Evolutionary conservation across 2,888 invertebrate genomes (phyloP).

Genomic region (Globia sparganii): DNA sequence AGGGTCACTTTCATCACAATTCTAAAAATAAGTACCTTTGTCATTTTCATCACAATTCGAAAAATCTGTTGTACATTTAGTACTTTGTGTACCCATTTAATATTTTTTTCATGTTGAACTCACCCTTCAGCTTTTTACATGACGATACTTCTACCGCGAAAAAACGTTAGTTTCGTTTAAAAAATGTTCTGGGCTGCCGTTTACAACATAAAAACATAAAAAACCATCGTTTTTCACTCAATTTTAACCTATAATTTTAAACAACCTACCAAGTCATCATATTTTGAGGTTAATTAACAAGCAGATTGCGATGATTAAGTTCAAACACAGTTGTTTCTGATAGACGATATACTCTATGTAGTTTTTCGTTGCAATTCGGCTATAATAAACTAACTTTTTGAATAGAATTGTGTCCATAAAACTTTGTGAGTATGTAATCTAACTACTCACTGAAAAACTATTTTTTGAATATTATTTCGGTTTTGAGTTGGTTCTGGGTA

Average conservation of each 20-base stretch:
- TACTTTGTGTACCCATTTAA: too few species aligned
- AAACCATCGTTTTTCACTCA: not conserved
- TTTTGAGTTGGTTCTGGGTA: not conserved
- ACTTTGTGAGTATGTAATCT: too few species aligned
- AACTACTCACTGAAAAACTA: not conserved
- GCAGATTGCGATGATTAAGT: slow-evolving; percentile 3
- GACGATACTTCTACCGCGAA: too few species aligned
- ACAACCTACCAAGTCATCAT: not conserved
- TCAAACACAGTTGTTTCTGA: slow-evolving; percentile 1
- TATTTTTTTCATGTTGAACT: too few species aligned
- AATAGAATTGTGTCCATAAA: not conserved
- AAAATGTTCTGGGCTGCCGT: not conserved
- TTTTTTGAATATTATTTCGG: not conserved
- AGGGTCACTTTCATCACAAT: too few species aligned
- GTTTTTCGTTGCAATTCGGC: not conserved
- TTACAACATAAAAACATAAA: not conserved
- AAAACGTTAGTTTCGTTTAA: too few species aligned
- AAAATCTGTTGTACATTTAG: too few species aligned
- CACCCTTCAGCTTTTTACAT: too few species aligned
- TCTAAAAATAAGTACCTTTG: too few species aligned
- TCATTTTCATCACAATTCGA: too few species aligned
- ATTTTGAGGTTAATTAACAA: not conserved
- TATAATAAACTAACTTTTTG: not conserved
- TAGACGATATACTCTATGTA: not conserved
- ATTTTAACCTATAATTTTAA: not conserved